Conservation (phyloP, 2,113 vertebrate genomes). For the Semnopithecus entellus region DNA sequence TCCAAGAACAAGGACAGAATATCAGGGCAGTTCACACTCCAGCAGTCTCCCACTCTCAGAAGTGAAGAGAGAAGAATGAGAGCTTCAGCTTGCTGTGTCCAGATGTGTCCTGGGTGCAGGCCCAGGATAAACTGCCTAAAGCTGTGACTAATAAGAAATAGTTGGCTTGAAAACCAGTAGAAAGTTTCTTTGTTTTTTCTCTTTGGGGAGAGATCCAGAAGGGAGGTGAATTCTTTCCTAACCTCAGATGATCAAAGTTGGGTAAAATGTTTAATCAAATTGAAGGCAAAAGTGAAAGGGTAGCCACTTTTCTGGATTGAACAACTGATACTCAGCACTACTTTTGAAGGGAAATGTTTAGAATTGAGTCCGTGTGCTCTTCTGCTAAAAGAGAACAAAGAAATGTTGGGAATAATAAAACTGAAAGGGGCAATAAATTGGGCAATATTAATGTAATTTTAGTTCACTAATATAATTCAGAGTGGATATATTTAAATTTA, state of each 20-base stretch:
- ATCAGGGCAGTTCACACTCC: background rate
- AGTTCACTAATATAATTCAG: background rate
- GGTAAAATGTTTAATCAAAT: background rate
- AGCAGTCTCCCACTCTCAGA: background rate
- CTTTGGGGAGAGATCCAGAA: background rate
- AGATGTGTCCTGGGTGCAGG: background rate
- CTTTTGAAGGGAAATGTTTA: background rate
- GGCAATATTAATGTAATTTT: background rate
- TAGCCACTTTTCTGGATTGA: background rate
- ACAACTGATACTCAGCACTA: background rate
- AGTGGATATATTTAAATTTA: background rate
- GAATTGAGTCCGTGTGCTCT: background rate
- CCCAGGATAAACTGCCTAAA: background rate
- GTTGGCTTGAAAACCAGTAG: background rate
- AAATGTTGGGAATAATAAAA: background rate
- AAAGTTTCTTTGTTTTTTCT: conserved; percentile 1
- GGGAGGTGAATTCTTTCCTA: background rate
- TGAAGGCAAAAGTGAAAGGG: background rate
- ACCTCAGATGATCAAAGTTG: background rate
- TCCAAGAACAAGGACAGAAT: background rate
- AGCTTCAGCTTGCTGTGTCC: too few species aligned
- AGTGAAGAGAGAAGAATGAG: background rate
- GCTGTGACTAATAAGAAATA: background rate
- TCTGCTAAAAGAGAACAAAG: background rate
- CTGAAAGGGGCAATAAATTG: background rate